phyloP scores from a whole-genome alignment of 2,797 vertebrate genomes.

The Darevskia nairensis region DNA sequence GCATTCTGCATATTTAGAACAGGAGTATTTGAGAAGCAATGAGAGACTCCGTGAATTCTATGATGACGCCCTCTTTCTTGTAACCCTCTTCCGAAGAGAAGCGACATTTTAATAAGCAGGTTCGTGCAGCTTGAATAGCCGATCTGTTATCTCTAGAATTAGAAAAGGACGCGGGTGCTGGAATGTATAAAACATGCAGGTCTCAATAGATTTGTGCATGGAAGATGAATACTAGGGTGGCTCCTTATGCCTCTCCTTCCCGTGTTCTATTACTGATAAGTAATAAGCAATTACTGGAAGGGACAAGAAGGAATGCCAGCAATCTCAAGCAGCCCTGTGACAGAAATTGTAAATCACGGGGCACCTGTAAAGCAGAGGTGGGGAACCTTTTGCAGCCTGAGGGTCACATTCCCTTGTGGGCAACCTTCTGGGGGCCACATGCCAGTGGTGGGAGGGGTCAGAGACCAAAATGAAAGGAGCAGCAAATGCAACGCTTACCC shows the following conservation, averaged over 20 bases:
- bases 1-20: neutral
- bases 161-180: neutral
- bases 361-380: neutral
- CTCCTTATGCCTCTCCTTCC: neutral
- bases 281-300: constrained; percentile 28
- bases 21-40: neutral
- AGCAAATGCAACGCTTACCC: too few relatives aligned
- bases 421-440: too few relatives aligned
- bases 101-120: constrained; percentile 30
- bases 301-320: neutral
- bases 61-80: neutral
- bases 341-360: neutral
- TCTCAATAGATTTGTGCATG: neutral
- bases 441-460: neutral
- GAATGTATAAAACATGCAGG: constrained; percentile 25
- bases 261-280: constrained; percentile 8
- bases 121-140: constrained; percentile 10
- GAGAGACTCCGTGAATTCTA: neutral
- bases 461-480: neutral
- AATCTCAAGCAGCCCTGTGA: neutral
- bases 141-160: constrained; percentile 27
- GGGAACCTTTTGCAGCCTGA: too few relatives aligned
- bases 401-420: too few relatives aligned
- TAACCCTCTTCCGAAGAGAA: constrained; percentile 3
- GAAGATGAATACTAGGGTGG: neutral